Evolutionary conservation across 2,113 vertebrate species (phyloP).

Genomic region (Thamnaconus septentrionalis): DNA sequence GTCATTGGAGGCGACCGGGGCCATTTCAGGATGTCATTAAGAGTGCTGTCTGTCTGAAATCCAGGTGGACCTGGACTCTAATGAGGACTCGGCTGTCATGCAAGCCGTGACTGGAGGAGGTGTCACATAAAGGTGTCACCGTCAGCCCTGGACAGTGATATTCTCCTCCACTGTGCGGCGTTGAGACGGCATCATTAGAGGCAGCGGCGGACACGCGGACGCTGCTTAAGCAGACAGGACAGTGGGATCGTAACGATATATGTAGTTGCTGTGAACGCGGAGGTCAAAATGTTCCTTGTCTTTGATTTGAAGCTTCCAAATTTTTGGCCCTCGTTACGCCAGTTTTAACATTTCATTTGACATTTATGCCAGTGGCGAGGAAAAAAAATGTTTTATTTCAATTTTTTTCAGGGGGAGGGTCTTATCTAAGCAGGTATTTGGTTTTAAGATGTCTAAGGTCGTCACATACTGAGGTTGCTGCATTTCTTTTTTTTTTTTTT

Average conservation of each 20-base stretch:
- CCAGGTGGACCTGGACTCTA: conserved; percentile 69
- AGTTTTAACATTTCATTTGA: conserved; percentile 9
- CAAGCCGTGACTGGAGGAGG: conserved; percentile 51
- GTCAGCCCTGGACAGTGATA: conserved; percentile 48
- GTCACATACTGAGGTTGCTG: conserved; percentile 28
- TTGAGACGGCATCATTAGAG: conserved; percentile 67
- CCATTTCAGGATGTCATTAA: conserved; percentile 69
- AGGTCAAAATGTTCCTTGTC: conserved; percentile 22
- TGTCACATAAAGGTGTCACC: conserved; percentile 55
- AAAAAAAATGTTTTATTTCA: conserved; percentile 8
- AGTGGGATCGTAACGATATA: conserved; percentile 39
- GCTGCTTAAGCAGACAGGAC: conserved; percentile 30
- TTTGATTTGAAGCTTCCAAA: conserved; percentile 15
- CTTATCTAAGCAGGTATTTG: neutral
- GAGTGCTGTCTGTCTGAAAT: conserved; percentile 50
- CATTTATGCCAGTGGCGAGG: neutral
- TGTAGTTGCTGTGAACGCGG: conserved; percentile 23
- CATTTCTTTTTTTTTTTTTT: neutral
- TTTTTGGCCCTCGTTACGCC: conserved; percentile 26
- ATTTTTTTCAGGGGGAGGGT: no score
- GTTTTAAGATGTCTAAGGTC: conserved; percentile 21
- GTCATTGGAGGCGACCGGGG: conserved; percentile 43
- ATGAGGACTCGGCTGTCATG: conserved; percentile 68
- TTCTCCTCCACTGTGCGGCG: conserved; percentile 38
- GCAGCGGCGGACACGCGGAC: conserved; percentile 17